These are phyloP conservation scores for Xenopus laevis DNA, from an alignment of 2,113 vertebrate species.

Conservation along the genomic window DNA sequence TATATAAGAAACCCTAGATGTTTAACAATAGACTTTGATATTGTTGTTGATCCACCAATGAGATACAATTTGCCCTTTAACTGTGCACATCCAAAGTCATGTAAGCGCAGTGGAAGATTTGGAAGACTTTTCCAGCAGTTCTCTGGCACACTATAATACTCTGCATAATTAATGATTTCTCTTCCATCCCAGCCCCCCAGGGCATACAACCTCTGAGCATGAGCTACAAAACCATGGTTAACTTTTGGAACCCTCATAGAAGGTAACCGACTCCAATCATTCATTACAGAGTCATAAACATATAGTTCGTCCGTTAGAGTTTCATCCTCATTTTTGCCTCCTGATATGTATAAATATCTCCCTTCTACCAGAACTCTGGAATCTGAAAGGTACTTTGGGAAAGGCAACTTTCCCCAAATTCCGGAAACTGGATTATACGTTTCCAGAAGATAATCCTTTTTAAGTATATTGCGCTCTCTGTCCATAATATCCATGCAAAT, in stretches of 20 bases:
- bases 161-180: slow-evolving; percentile 66
- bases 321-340: slow-evolving; percentile 66
- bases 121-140: slow-evolving; percentile 54
- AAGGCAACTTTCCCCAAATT: slow-evolving; percentile 74
- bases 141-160: slow-evolving; percentile 62
- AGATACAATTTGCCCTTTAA: slow-evolving; percentile 70
- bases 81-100: slow-evolving; percentile 68
- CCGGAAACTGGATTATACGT: slow-evolving; percentile 61
- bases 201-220: slow-evolving; percentile 65
- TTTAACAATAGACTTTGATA: slow-evolving; percentile 51
- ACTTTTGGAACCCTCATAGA: slow-evolving; percentile 64
- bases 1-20: slow-evolving; percentile 76
- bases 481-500: slow-evolving; percentile 73
- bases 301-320: slow-evolving; percentile 69
- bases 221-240: slow-evolving; percentile 69
- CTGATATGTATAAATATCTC: slow-evolving; percentile 69
- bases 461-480: slow-evolving; percentile 62
- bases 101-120: slow-evolving; percentile 64
- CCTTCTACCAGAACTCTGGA: slow-evolving; percentile 70
- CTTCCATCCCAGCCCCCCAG: slow-evolving; percentile 71
- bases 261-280: slow-evolving; percentile 68
- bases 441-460: slow-evolving; percentile 68
- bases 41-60: slow-evolving; percentile 67
- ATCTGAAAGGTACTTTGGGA: slow-evolving; percentile 67
- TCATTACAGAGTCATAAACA: slow-evolving; percentile 68